A percentile compares a stretch with the other conserved stretches of the same genome.
These are phyloP conservation scores for Stegophylla sp. DNA, from an alignment of 2,888 invertebrate genomes.

Conservation along the genomic window DNA sequence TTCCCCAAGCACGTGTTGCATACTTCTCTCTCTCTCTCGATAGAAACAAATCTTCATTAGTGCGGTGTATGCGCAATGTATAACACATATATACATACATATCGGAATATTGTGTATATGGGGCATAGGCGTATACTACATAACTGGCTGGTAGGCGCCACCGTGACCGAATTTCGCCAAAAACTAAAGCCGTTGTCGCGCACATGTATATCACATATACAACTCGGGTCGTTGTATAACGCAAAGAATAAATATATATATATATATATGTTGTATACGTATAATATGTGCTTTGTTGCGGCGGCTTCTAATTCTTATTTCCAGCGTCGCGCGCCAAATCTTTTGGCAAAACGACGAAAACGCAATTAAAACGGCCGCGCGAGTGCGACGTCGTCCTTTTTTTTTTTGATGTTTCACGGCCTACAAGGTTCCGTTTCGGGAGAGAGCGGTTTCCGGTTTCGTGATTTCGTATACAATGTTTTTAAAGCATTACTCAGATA, in stretches of 20 bases:
- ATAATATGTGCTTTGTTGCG: neutral
- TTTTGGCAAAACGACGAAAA: neutral
- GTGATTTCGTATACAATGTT: no score
- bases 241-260: no score
- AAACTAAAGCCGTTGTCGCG: neutral
- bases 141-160: neutral
- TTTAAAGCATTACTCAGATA: no score
- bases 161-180: neutral
- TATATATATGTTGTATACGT: no score
- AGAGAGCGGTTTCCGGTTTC: no score
- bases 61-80: no score
- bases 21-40: conserved; percentile 11
- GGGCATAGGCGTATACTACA: neutral
- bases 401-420: no score
- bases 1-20: neutral
- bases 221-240: no score
- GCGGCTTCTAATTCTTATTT: neutral
- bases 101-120: no score
- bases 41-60: conserved; percentile 37
- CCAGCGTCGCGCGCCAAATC: neutral
- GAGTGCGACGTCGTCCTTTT: no score
- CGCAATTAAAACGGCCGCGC: neutral
- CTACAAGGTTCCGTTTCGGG: no score
- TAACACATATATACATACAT: neutral
- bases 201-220: no score